Evolutionary conservation across 2,888 invertebrate genomes (phyloP), one percentile per base, ranked within the genome.

Genomic region (Drosophila nr. medialis): DNA sequence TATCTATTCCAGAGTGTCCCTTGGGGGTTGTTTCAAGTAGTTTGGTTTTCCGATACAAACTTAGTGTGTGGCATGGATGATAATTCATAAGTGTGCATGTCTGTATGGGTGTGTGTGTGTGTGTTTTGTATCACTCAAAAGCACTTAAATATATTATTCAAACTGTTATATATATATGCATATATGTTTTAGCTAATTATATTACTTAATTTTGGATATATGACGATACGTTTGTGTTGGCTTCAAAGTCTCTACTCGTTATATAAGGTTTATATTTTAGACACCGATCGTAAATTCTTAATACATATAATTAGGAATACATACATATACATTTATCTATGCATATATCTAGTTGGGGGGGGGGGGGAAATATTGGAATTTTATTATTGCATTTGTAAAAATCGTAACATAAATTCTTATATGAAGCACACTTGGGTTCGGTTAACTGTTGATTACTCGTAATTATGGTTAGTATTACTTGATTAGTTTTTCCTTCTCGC

Each of bases 371-470:
- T 76, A 60, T 71, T 74, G 38, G 42, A 69, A 54, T 72, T 61
- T 63, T 74, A 58, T 75, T 75, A 67, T 78, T 71, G 76, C 71
- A 73, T 75, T 85, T 81, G 71, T 81, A 84, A 73, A 86, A 80
- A 83, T 82, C 72, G 77, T 83, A 82, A 81, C 83, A 75, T 83
- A 84, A 88, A 86, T 88, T 83, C 83, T 83, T 86, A 89, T 79
- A 82, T 89, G 91, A 91, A 91, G 91, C 91, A 91, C 91, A 91
- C 91, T 91, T 91, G 91, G 91, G 91, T 91, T 91, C 77, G 76
- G 73, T 84, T 83, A 73, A 82, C 66, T 84, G 73, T 55, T 38
- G 40, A 65, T 76, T 53, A 62, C 73, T 82, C 73, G 68, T 72
- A 56, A 29, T 56, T 66, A 59, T 55, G 75, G 65, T 72, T 73